Evolutionary conservation across 1,140 invertebrate genomes (phyloP).

Genomic region (Agraylea sexmaculata): DNA sequence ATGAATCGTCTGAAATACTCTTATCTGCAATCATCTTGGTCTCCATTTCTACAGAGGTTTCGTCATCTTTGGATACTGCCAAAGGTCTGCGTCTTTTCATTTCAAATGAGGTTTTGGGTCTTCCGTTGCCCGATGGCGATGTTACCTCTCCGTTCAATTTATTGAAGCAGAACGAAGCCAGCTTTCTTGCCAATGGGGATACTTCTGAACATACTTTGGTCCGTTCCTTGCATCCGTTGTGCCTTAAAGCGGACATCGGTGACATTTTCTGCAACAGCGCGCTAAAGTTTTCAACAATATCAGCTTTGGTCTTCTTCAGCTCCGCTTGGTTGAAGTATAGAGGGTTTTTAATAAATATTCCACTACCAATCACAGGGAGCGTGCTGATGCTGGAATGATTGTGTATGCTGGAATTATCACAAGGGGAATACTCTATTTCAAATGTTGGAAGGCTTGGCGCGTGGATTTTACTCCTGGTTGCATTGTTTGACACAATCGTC

Average conservation of each 20-base stretch:
- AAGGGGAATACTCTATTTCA: constrained; percentile 21
- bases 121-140: constrained; percentile 6
- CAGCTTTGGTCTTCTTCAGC: constrained; percentile 14
- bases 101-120: neutral
- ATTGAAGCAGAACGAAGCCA: constrained; percentile 20
- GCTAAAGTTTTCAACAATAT: constrained; percentile 16
- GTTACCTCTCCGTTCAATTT: constrained; percentile 11
- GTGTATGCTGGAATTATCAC: constrained; percentile 5
- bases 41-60: constrained; percentile 17
- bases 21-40: constrained; percentile 17
- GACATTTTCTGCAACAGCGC: constrained; percentile 18
- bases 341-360: constrained; percentile 20
- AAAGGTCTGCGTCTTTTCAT: constrained; percentile 9
- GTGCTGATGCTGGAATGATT: constrained; percentile 14
- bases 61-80: constrained; percentile 13
- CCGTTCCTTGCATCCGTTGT: constrained; percentile 14
- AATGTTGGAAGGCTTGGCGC: constrained; percentile 16
- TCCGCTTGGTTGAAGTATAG: constrained; percentile 18
- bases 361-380: constrained; percentile 19
- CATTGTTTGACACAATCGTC: constrained; percentile 3
- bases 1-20: constrained; percentile 13
- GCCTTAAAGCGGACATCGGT: constrained; percentile 17
- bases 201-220: constrained; percentile 19
- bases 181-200: constrained; percentile 16
- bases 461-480: constrained; percentile 8